These are phyloP conservation scores for Julus scandinavius DNA, from an alignment of 2,888 invertebrate species.

Conservation along the genomic window DNA sequence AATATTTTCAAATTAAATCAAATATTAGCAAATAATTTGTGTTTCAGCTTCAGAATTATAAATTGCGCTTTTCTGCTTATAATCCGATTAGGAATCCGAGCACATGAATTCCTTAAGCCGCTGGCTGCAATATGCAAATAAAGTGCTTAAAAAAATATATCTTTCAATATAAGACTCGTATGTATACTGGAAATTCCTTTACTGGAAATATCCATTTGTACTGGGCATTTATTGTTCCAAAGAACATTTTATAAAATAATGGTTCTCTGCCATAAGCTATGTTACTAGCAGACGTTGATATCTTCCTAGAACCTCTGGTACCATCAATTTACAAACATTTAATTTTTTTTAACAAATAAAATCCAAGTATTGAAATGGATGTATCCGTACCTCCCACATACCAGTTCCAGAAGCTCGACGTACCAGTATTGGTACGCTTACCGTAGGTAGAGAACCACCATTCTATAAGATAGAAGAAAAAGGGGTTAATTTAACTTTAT, in stretches of 20 bases:
- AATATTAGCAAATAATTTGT: too few species aligned
- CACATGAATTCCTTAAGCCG: too few species aligned
- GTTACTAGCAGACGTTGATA: neutral
- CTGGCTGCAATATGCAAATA: neutral
- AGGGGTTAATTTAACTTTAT: conserved; percentile 6
- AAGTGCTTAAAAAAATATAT: neutral
- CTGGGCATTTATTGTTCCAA: neutral
- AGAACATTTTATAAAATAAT: neutral
- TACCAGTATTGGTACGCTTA: conserved; percentile 36
- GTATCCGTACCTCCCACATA: conserved; percentile 42
- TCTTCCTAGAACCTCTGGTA: neutral
- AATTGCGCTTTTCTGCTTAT: neutral
- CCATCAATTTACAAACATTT: conserved; percentile 10
- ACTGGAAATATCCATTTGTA: too few species aligned
- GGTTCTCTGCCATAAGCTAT: neutral
- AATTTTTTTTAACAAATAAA: conserved; percentile 21
- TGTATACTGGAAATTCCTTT: neutral
- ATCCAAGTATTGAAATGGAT: conserved; percentile 14
- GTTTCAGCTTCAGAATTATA: too few species aligned
- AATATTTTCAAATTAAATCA: too few species aligned
- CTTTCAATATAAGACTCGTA: neutral
- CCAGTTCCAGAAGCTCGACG: conserved; percentile 46
- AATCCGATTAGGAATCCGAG: too few species aligned
- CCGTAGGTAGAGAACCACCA: conserved; percentile 29
- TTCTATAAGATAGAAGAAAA: conserved; percentile 38